Evolutionary conservation across 2,797 vertebrate genomes (phyloP).

Genomic region (Falco novaeseelandiae): DNA sequence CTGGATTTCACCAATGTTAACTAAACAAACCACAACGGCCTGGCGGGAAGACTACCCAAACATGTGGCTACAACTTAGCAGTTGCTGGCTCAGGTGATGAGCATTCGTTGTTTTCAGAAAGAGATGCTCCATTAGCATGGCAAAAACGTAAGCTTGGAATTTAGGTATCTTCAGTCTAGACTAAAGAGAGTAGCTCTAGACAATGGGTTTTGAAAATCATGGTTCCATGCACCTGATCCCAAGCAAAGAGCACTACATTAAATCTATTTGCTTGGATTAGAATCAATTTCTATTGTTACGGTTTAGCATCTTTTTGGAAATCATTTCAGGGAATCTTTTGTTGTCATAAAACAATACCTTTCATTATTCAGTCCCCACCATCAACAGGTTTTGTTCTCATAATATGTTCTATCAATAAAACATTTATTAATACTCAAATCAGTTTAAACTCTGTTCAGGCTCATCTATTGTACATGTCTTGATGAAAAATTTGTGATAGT

Average conservation of each 20-base stretch:
- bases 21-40: neutral
- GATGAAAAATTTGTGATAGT: neutral
- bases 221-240: neutral
- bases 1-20: neutral
- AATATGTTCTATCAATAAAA: neutral
- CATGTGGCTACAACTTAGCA: neutral
- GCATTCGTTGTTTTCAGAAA: neutral
- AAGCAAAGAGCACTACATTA: neutral
- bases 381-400: neutral
- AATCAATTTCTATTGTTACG: neutral
- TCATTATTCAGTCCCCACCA: neutral
- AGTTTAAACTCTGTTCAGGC: neutral
- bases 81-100: neutral
- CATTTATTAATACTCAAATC: neutral
- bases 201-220: neutral
- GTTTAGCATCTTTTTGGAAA: neutral
- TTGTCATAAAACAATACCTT: neutral
- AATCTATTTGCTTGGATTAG: neutral
- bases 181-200: neutral
- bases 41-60: neutral
- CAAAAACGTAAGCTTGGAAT: neutral
- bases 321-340: neutral
- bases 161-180: neutral
- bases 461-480: neutral
- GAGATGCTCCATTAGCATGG: neutral